These are phyloP conservation scores for Bombus affinis DNA, from an alignment of 1,140 invertebrate species.

Conservation along the genomic window DNA sequence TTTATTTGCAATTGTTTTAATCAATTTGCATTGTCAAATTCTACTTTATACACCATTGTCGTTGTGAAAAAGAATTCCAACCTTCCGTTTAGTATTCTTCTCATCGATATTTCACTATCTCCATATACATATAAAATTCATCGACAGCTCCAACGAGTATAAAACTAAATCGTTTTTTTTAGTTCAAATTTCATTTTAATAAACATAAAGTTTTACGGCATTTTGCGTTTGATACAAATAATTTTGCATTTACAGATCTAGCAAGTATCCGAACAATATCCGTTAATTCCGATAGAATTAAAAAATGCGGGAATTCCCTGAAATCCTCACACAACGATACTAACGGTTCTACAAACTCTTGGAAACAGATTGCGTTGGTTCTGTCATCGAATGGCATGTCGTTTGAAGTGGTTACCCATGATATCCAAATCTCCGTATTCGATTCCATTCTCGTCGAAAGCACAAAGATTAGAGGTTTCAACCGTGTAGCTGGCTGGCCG, in stretches of 20 bases:
- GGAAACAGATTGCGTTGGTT: background rate
- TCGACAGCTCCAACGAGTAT: too few species aligned
- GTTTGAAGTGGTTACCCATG: conserved; percentile 5
- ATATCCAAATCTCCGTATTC: conserved; percentile 16
- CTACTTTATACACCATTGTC: too few species aligned
- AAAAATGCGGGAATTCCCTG: background rate
- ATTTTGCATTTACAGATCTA: background rate
- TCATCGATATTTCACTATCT: background rate
- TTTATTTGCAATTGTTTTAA: too few species aligned
- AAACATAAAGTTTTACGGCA: too few species aligned
- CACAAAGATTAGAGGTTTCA: conserved; percentile 8
- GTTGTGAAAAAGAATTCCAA: too few species aligned
- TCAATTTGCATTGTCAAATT: too few species aligned
- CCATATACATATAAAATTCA: background rate
- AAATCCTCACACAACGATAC: background rate
- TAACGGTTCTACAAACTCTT: background rate
- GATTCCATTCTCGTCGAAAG: conserved; percentile 15
- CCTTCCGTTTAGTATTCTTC: background rate
- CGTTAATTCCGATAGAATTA: background rate
- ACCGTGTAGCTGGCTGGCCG: too few species aligned
- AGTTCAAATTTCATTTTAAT: too few species aligned
- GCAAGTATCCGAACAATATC: background rate
- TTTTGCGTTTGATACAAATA: background rate
- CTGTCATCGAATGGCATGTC: background rate
- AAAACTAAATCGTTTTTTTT: too few species aligned